Conservation (phyloP, 2,797 vertebrate genomes). For the Rachycentron canadum region DNA sequence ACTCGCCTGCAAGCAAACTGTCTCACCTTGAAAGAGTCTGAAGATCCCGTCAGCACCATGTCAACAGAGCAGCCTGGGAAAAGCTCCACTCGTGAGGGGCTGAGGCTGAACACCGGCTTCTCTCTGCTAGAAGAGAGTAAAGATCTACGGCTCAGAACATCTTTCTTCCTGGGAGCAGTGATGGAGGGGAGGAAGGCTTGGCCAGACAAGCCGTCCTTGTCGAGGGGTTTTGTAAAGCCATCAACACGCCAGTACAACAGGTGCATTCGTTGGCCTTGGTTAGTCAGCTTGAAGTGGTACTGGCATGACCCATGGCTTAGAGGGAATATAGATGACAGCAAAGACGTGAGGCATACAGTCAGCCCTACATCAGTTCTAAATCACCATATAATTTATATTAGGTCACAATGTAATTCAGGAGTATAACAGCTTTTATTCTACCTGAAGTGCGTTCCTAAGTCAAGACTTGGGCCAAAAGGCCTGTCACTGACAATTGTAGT, state of each 20-base stretch:
- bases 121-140: neutral
- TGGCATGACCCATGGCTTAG: constrained; percentile 83
- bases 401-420: neutral
- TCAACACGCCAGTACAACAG: constrained; percentile 88
- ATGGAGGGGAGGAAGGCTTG: constrained; percentile 59
- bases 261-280: constrained; percentile 87
- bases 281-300: constrained; percentile 90
- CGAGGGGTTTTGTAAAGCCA: constrained; percentile 59
- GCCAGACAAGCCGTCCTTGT: constrained; percentile 16
- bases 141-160: neutral
- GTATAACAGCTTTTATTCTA: constrained; percentile 54
- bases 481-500: constrained; percentile 89
- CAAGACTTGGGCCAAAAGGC: constrained; percentile 86
- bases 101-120: constrained; percentile 85
- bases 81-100: constrained; percentile 84
- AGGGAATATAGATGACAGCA: constrained; percentile 22
- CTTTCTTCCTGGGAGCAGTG: constrained; percentile 23
- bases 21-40: constrained; percentile 84
- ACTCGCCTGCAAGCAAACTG: neutral
- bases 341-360: neutral
- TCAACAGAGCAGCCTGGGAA: constrained; percentile 82
- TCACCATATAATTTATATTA: neutral
- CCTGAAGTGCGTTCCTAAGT: constrained; percentile 89
- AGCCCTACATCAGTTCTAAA: constrained; percentile 1
- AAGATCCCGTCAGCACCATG: constrained; percentile 87